Percentiles rank a stretch among this genome's conserved stretches.
Conservation (phyloP, 2,113 vertebrate species). For the Redunca redunca region DNA sequence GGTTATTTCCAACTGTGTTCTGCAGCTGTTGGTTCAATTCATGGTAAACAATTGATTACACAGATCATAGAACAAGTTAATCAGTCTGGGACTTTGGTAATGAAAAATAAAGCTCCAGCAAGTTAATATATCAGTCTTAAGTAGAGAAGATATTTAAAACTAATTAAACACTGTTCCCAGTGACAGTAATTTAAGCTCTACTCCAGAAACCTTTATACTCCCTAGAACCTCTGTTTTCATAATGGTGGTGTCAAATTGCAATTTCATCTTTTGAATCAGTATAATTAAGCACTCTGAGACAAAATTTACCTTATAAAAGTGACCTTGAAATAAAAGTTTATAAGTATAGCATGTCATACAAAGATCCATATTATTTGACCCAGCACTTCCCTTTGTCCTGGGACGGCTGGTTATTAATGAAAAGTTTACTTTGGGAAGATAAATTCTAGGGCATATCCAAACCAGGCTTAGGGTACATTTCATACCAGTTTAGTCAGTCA, state of each 20-base stretch:
- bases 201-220: background rate
- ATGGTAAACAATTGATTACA: constrained; percentile 65
- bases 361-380: background rate
- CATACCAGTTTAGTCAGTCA: background rate
- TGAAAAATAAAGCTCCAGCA: constrained; percentile 56
- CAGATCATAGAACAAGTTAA: constrained; percentile 68
- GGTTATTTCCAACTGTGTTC: constrained; percentile 58
- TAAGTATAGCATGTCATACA: background rate
- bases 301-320: background rate
- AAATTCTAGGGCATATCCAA: background rate
- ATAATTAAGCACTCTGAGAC: background rate
- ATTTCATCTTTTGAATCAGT: background rate
- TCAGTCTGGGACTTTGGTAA: constrained; percentile 56
- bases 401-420: background rate
- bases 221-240: background rate
- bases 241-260: background rate
- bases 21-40: constrained; percentile 54
- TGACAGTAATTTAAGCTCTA: constrained; percentile 48
- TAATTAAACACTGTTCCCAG: constrained; percentile 51
- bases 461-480: background rate
- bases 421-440: background rate
- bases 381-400: background rate
- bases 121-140: constrained; percentile 70
- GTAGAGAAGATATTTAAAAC: constrained; percentile 53
- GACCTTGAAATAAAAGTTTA: background rate